Evolutionary conservation across 2,113 vertebrate species (phyloP).

Genomic region (crab-eating macaque (Macaca fascicularis)): DNA sequence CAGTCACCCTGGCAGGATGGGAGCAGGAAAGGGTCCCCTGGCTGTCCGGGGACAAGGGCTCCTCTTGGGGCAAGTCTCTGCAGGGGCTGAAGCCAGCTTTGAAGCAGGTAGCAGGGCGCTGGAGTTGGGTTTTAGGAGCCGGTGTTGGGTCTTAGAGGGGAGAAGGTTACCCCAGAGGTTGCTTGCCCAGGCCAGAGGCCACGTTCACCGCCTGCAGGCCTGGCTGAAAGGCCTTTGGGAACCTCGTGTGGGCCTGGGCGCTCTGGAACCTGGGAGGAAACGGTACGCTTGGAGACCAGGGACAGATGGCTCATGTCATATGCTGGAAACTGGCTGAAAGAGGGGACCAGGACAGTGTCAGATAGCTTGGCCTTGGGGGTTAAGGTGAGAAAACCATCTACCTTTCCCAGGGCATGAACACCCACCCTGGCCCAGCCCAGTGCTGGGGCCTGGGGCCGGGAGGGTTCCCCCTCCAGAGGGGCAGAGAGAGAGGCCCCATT

Average conservation of each 20-base stretch:
- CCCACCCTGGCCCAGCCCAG: not conserved
- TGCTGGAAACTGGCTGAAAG: not conserved
- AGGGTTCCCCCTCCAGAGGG: not conserved
- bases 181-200: no score
- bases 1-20: accelerated
- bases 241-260: not conserved
- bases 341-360: not conserved
- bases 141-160: not conserved
- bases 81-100: accelerated
- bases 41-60: accelerated
- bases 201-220: accelerated
- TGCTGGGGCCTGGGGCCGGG: not conserved
- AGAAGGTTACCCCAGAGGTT: not conserved
- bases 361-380: not conserved
- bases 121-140: not conserved
- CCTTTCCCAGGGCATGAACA: not conserved
- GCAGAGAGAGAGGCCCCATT: not conserved
- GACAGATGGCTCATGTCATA: accelerated
- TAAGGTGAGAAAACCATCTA: not conserved
- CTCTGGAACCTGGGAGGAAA: not conserved
- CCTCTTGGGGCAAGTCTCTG: not conserved
- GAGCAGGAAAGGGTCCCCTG: not conserved
- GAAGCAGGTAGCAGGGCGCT: not conserved
- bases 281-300: not conserved
- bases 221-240: not conserved